These are phyloP conservation scores for Butastur rufipennis DNA, from an alignment of 2,113 vertebrate genomes.

Conservation along the genomic window DNA sequence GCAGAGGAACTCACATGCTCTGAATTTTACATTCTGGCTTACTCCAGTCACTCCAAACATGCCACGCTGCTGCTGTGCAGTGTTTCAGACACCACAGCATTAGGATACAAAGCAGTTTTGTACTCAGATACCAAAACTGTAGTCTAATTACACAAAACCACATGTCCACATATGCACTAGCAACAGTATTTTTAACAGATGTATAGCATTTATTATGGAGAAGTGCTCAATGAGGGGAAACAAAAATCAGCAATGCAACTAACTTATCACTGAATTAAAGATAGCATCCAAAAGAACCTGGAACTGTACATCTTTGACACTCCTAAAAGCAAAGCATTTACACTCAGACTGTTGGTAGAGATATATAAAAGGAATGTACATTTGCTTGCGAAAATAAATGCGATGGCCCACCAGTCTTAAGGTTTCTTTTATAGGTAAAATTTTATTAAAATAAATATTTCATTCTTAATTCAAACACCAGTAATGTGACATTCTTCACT, in stretches of 20 bases:
- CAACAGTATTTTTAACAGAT: neutral
- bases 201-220: neutral
- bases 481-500: neutral
- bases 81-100: neutral
- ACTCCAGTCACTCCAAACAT: neutral
- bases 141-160: neutral
- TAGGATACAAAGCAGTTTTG: neutral
- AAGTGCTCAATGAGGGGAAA: accelerated
- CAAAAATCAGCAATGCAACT: neutral
- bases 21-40: neutral
- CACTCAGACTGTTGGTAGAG: neutral
- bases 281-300: neutral
- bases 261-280: neutral
- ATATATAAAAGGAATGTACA: neutral
- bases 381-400: neutral
- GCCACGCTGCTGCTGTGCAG: neutral
- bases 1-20: neutral
- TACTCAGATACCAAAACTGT: neutral
- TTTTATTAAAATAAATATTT: neutral
- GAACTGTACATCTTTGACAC: neutral
- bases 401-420: neutral
- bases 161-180: neutral
- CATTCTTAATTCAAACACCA: neutral
- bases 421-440: neutral
- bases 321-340: neutral